phyloP scores from a whole-genome alignment of 2,797 vertebrate genomes.

The Anabas testudineus region DNA sequence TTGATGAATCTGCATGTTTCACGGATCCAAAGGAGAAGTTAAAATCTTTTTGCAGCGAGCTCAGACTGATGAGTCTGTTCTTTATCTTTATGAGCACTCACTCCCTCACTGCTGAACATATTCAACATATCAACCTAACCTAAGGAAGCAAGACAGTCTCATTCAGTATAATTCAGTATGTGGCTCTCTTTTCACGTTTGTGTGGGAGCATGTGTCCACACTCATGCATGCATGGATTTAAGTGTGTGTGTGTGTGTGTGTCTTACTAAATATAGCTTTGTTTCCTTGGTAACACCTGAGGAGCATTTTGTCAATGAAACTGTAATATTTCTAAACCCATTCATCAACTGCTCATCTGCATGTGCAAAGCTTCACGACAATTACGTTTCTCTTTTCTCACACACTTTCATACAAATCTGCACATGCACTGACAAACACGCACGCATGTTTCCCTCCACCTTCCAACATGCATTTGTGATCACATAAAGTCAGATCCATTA shows the following conservation, averaged over 20 bases:
- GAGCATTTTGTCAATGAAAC: slow-evolving; percentile 50
- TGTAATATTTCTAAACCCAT: slow-evolving; percentile 18
- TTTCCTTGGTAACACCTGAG: slow-evolving; percentile 77
- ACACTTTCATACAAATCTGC: slow-evolving; percentile 3
- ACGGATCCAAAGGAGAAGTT: background rate
- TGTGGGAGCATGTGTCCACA: slow-evolving; percentile 49
- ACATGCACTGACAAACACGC: slow-evolving; percentile 5
- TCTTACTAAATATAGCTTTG: slow-evolving; percentile 72
- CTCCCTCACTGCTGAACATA: slow-evolving; percentile 4
- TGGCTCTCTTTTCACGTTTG: slow-evolving; percentile 36
- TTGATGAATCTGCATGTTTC: background rate
- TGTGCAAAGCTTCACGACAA: slow-evolving; percentile 6
- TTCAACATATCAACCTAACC: slow-evolving; percentile 12
- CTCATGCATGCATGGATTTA: slow-evolving; percentile 30
- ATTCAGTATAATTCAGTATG: slow-evolving; percentile 18
- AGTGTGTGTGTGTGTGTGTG: slow-evolving; percentile 36
- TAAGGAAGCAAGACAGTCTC: slow-evolving; percentile 1
- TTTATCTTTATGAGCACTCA: background rate
- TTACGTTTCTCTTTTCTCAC: background rate
- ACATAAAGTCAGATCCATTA: slow-evolving; percentile 81
- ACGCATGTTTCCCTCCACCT: slow-evolving; percentile 42
- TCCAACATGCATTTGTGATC: slow-evolving; percentile 75
- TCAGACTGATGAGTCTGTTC: background rate
- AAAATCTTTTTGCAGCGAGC: background rate
- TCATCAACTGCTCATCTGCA: slow-evolving; percentile 28